These are phyloP conservation scores for Caenorhabditis sp. DNA, from an alignment of 2,888 invertebrate genomes.

Conservation along the genomic window DNA sequence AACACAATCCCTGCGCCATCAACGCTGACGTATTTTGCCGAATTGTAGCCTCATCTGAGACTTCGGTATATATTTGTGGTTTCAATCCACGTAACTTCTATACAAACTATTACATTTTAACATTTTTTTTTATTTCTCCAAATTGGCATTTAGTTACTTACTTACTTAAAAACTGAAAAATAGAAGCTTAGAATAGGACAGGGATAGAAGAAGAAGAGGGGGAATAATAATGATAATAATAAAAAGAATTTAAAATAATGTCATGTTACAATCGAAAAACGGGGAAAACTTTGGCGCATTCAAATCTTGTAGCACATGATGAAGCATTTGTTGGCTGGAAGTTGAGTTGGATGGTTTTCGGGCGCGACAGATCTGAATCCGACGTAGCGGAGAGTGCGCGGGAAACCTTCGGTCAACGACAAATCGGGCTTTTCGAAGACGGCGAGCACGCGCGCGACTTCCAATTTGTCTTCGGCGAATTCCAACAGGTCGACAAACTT, in stretches of 20 bases:
- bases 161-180: neutral
- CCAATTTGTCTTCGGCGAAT: slow-evolving; percentile 50
- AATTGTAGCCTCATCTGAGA: no score
- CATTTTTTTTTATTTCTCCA: neutral
- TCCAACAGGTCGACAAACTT: slow-evolving; percentile 54
- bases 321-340: slow-evolving; percentile 46
- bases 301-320: slow-evolving; percentile 56
- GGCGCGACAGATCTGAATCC: slow-evolving; percentile 55
- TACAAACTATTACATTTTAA: no score
- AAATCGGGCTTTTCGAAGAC: slow-evolving; percentile 45
- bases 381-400: slow-evolving; percentile 56
- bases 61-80: no score
- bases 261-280: slow-evolving; percentile 6
- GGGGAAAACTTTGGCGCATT: slow-evolving; percentile 3
- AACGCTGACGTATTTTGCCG: no score
- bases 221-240: neutral
- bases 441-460: slow-evolving; percentile 46
- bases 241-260: slow-evolving; percentile 5
- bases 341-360: slow-evolving; percentile 38
- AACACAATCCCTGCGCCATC: no score
- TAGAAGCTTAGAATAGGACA: neutral
- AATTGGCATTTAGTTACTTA: slow-evolving; percentile 2
- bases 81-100: no score
- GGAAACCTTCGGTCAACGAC: slow-evolving; percentile 49
- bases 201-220: neutral